Percentiles rank a stretch among this genome's conserved stretches.
phyloP scores from a whole-genome alignment of 2,888 invertebrate genomes.

The Sylvicola cinctus region DNA sequence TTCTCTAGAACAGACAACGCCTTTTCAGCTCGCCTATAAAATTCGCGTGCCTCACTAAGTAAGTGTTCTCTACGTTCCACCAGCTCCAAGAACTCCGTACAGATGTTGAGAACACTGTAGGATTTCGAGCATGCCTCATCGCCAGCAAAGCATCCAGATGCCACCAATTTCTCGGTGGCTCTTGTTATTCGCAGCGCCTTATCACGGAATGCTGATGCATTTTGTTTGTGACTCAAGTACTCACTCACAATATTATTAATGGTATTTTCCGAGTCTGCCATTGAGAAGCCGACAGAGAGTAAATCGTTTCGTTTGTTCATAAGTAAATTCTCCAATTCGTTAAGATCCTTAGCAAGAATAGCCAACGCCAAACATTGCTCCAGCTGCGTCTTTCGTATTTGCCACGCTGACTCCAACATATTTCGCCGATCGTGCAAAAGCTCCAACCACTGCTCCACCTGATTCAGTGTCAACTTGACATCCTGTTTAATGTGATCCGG shows the following conservation, averaged over 20 bases:
- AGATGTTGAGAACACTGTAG: constrained; percentile 40
- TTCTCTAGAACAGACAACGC: constrained; percentile 52
- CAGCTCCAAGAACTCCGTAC: constrained; percentile 47
- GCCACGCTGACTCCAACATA: constrained; percentile 44
- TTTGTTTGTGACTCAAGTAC: constrained; percentile 43
- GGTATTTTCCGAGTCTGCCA: constrained; percentile 47
- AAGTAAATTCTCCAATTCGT: constrained; percentile 37
- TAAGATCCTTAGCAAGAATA: constrained; percentile 48
- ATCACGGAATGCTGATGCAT: constrained; percentile 54
- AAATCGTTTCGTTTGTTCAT: constrained; percentile 30
- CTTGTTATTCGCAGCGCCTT: constrained; percentile 53
- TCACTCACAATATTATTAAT: constrained; percentile 46
- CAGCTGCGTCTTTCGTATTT: constrained; percentile 46
- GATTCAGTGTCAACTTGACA: constrained; percentile 31
- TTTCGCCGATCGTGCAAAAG: constrained; percentile 53
- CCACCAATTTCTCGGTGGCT: constrained; percentile 53
- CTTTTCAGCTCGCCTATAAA: constrained; percentile 51
- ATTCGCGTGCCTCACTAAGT: constrained; percentile 42
- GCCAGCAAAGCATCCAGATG: constrained; percentile 46
- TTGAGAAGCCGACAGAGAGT: constrained; percentile 28
- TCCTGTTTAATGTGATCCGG: constrained; percentile 37
- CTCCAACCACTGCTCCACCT: constrained; percentile 56
- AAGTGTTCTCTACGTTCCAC: constrained; percentile 48
- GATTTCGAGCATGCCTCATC: constrained; percentile 44
- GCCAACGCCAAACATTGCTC: constrained; percentile 60